Percentiles rank a stretch among this genome's conserved stretches.
These are phyloP conservation scores for Gnathonemus longibarbis DNA, from an alignment of 2,113 vertebrate genomes.

Conservation along the genomic window DNA sequence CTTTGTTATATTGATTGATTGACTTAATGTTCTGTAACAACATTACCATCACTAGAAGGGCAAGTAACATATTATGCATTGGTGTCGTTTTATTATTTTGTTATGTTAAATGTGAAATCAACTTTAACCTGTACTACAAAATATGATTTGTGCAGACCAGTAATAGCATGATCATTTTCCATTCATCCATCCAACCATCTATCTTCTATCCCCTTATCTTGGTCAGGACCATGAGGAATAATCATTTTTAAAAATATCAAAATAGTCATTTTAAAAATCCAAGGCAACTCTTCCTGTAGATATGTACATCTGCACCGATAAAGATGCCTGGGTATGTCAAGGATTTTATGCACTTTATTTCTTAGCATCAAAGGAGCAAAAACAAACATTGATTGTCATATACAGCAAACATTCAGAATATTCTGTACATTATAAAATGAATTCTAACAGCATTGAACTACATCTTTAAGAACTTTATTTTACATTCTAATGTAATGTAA, in stretches of 20 bases:
- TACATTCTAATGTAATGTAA: slow-evolving; percentile 79
- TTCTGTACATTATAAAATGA: slow-evolving; percentile 73
- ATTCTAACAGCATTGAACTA: slow-evolving; percentile 71
- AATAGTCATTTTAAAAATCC: background rate
- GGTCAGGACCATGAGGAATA: background rate
- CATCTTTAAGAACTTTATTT: slow-evolving; percentile 69
- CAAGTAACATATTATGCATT: background rate
- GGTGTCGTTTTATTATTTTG: background rate
- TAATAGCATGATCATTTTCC: background rate
- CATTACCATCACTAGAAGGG: background rate
- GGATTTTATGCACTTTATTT: slow-evolving; percentile 55
- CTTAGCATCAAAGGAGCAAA: slow-evolving; percentile 74
- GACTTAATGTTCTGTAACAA: background rate
- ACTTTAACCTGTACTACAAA: background rate
- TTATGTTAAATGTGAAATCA: background rate
- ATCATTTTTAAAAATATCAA: background rate
- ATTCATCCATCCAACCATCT: background rate
- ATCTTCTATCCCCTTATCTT: background rate
- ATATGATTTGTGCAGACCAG: background rate
- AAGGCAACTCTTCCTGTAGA: background rate
- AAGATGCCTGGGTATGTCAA: background rate
- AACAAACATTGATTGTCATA: slow-evolving; percentile 84
- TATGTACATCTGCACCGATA: background rate
- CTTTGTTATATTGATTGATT: background rate
- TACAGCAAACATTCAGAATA: slow-evolving; percentile 85